Percentiles rank a stretch among this genome's conserved stretches.
Conservation (phyloP, 2,797 vertebrate genomes). For the Discoglossus pictus region DNA sequence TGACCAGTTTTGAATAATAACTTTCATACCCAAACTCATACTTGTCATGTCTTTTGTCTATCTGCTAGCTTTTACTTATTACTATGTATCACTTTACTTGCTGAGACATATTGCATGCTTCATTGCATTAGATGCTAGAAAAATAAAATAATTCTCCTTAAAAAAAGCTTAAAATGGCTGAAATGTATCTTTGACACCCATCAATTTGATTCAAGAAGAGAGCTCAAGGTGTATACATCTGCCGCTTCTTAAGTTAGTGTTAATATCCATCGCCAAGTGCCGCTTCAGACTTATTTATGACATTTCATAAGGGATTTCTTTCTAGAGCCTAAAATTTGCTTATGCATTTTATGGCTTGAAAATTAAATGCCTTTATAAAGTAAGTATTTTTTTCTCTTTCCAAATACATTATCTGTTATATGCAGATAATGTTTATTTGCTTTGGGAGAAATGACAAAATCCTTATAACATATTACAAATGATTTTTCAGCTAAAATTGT, state of each 20-base stretch:
- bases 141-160: slow-evolving; percentile 36
- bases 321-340: slow-evolving; percentile 24
- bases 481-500: no score
- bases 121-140: slow-evolving; percentile 27
- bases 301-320: slow-evolving; percentile 7
- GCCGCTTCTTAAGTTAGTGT: slow-evolving; percentile 23
- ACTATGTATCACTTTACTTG: slow-evolving; percentile 28
- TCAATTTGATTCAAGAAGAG: slow-evolving; percentile 24
- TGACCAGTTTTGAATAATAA: no score
- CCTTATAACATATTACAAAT: no score
- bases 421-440: slow-evolving; percentile 10
- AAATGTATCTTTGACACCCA: slow-evolving; percentile 34
- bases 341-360: slow-evolving; percentile 30
- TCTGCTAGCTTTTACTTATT: no score
- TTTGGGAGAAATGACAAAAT: no score
- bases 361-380: slow-evolving; percentile 11
- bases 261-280: slow-evolving; percentile 5
- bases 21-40: no score
- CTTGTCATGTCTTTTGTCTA: no score
- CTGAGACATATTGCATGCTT: slow-evolving; percentile 18
- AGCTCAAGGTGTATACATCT: slow-evolving; percentile 28
- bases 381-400: slow-evolving; percentile 7
- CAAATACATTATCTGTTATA: not conserved
- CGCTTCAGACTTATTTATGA: slow-evolving; percentile 25
- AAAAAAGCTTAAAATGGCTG: slow-evolving; percentile 27